These are phyloP conservation scores for Crypturellus undulatus DNA, from an alignment of 2,113 vertebrate species.

Conservation along the genomic window DNA sequence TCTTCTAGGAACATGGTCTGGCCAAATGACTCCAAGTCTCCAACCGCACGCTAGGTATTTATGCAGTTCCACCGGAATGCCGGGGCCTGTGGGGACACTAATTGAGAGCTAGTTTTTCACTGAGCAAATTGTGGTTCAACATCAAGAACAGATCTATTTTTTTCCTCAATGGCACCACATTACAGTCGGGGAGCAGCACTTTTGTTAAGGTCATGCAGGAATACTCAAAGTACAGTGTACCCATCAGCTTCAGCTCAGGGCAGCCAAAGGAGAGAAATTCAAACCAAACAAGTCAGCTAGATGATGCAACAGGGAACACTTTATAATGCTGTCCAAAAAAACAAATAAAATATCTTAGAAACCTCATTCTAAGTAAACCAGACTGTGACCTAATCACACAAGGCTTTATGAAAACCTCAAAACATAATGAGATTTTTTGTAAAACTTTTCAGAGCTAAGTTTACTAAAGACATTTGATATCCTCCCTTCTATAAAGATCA, in stretches of 20 bases:
- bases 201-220: neutral
- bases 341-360: neutral
- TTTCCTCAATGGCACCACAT: neutral
- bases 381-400: neutral
- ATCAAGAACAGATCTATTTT: neutral
- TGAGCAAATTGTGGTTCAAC: neutral
- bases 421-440: neutral
- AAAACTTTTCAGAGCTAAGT: neutral
- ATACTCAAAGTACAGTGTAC: neutral
- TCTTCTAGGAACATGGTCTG: neutral
- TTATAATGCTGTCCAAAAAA: neutral
- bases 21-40: neutral
- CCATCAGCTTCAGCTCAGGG: neutral
- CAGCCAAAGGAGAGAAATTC: neutral
- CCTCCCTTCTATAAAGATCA: neutral
- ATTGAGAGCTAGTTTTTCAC: neutral
- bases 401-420: neutral
- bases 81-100: neutral
- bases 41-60: neutral
- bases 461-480: neutral
- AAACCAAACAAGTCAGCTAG: neutral
- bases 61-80: neutral
- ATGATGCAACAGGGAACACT: slow-evolving; percentile 19
- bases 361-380: neutral
- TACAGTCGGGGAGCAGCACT: neutral